Conservation (phyloP, 2,888 invertebrate genomes). For the Rhingia rostrata region DNA sequence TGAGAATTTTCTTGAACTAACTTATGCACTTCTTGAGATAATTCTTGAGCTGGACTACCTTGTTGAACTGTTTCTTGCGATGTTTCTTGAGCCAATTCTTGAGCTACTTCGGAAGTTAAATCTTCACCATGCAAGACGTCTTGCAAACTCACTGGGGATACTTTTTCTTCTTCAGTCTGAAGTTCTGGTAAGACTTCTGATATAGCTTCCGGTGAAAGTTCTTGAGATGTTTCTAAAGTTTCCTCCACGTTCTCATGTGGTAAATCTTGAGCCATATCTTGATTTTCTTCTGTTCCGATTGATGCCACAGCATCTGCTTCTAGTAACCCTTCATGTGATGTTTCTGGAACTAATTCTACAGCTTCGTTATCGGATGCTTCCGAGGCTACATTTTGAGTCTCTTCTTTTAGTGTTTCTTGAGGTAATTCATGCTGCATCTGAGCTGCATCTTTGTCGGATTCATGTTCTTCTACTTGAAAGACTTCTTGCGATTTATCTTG, state of each 20-base stretch:
- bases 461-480: too few relatives aligned
- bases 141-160: too few relatives aligned
- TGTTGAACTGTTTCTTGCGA: too few relatives aligned
- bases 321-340: not conserved
- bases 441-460: too few relatives aligned
- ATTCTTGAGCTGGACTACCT: conserved; percentile 2
- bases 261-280: not conserved
- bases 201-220: not conserved
- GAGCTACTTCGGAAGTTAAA: not conserved
- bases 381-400: too few relatives aligned
- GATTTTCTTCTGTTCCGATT: not conserved
- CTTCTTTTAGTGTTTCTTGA: too few relatives aligned
- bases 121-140: too few relatives aligned
- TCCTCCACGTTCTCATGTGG: conserved; percentile 2
- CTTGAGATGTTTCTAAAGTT: too few relatives aligned
- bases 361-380: too few relatives aligned
- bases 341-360: not conserved
- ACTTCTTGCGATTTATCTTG: conserved; percentile 5
- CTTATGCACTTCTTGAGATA: not conserved
- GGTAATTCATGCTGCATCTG: too few relatives aligned
- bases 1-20: not conserved
- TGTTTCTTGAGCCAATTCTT: not conserved
- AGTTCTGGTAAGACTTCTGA: too few relatives aligned
- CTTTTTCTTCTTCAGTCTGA: too few relatives aligned
- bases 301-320: not conserved